Evolutionary conservation across 2,888 invertebrate genomes (phyloP).

Genomic region (Philhelius pedissequus): DNA sequence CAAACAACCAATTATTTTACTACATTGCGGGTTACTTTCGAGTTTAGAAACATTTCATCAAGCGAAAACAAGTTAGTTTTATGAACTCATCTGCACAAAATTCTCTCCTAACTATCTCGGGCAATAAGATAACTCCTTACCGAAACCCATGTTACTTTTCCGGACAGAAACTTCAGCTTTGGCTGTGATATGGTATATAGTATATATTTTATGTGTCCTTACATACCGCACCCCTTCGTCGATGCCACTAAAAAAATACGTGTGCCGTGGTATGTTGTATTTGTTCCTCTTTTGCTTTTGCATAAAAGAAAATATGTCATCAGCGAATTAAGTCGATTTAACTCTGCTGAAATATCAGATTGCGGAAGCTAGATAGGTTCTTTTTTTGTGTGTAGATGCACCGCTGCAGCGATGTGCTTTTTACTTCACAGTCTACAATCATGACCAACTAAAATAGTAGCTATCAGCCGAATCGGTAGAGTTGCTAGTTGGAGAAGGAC

Average conservation of each 20-base stretch:
- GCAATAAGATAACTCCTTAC: constrained; percentile 14
- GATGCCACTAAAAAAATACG: neutral
- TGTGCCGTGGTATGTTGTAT: neutral
- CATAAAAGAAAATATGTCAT: constrained; percentile 59
- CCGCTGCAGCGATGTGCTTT: neutral
- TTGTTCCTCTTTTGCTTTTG: constrained; percentile 27
- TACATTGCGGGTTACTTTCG: neutral
- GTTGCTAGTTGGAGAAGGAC: neutral
- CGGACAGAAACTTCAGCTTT: constrained; percentile 28
- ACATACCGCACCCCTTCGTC: neutral
- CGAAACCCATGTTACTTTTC: neutral
- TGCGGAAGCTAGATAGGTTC: constrained; percentile 55
- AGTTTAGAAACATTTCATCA: neutral
- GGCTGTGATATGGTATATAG: constrained; percentile 12
- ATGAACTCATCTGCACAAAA: neutral
- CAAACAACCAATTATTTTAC: constrained; percentile 16
- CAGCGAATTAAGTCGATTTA: constrained; percentile 66
- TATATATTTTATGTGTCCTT: neutral
- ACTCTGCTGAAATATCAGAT: constrained; percentile 65
- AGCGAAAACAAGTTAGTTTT: neutral
- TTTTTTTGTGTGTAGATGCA: constrained; percentile 13
- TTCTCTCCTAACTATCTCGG: neutral
- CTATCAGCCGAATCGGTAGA: constrained; percentile 12
- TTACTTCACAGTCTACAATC: constrained; percentile 11
- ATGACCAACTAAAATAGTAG: constrained; percentile 3